phyloP scores from a whole-genome alignment of 1,140 invertebrate species.

The Capitella teleta region DNA sequence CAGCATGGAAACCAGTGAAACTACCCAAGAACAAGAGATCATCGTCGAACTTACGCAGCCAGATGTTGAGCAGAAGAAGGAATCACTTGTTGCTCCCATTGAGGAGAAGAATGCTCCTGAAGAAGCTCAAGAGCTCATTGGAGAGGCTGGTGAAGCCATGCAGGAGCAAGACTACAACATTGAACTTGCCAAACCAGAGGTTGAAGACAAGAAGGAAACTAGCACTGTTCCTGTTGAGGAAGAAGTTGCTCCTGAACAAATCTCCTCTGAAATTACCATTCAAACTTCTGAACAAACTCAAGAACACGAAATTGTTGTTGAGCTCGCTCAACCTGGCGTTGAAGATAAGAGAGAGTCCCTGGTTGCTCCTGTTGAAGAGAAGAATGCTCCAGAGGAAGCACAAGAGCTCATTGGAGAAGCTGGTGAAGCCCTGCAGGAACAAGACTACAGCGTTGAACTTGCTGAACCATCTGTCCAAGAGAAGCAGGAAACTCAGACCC shows the following conservation, averaged over 20 bases:
- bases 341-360: background rate
- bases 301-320: constrained; percentile 11
- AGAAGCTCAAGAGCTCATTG: background rate
- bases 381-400: background rate
- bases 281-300: constrained; percentile 2
- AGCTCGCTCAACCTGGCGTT: constrained; percentile 3
- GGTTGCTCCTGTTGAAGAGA: constrained; percentile 3
- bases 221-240: constrained; percentile 1
- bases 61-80: background rate
- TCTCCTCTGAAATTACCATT: background rate
- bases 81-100: background rate
- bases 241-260: constrained; percentile 1
- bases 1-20: background rate
- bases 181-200: constrained; percentile 4
- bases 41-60: constrained; percentile 1
- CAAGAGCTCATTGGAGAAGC: constrained; percentile 2
- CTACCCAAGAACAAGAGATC: constrained; percentile 8
- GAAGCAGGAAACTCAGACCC: background rate
- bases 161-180: constrained; percentile 3
- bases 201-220: constrained; percentile 5
- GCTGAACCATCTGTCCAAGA: constrained; percentile 1
- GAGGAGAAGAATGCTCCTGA: constrained; percentile 3
- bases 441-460: background rate
- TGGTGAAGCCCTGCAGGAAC: background rate
- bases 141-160: constrained; percentile 1